Percentiles rank a stretch among this genome's conserved stretches.
Conservation (phyloP, 1,140 invertebrate genomes). For the Subanguina moxae region DNA sequence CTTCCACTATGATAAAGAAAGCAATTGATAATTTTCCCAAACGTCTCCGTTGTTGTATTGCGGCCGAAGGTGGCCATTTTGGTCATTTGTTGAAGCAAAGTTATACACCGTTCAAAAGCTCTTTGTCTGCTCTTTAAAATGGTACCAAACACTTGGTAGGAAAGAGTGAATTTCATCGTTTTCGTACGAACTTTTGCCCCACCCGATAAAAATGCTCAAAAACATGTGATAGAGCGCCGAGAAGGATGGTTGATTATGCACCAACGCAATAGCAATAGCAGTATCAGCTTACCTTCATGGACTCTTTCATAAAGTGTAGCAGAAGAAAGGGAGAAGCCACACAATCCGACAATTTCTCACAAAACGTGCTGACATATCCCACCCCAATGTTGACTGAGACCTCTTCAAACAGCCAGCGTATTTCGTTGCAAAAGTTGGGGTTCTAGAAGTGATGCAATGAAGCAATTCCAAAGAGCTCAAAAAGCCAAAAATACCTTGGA, state of each 20-base stretch:
- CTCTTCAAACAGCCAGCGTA: conserved; percentile 28
- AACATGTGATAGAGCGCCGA: neutral
- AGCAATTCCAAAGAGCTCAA: neutral
- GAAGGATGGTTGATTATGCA: neutral
- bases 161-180: neutral
- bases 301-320: conserved; percentile 22
- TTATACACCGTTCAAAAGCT: too few species aligned
- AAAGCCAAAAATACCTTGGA: conserved; percentile 23
- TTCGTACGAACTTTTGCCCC: too few species aligned
- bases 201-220: too few species aligned
- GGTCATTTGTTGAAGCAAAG: too few species aligned
- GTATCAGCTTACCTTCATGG: neutral
- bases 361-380: conserved; percentile 28
- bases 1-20: too few species aligned
- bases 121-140: too few species aligned
- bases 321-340: conserved; percentile 30
- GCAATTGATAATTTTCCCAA: too few species aligned
- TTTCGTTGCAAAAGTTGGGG: conserved; percentile 35
- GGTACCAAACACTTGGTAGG: too few species aligned
- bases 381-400: conserved; percentile 34
- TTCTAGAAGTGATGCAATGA: conserved; percentile 14
- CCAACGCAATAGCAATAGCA: neutral
- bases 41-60: too few species aligned
- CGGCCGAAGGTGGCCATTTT: too few species aligned
- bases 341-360: conserved; percentile 31